Evolutionary conservation across 2,888 invertebrate genomes (phyloP).

Genomic region (Andrena dorsata): DNA sequence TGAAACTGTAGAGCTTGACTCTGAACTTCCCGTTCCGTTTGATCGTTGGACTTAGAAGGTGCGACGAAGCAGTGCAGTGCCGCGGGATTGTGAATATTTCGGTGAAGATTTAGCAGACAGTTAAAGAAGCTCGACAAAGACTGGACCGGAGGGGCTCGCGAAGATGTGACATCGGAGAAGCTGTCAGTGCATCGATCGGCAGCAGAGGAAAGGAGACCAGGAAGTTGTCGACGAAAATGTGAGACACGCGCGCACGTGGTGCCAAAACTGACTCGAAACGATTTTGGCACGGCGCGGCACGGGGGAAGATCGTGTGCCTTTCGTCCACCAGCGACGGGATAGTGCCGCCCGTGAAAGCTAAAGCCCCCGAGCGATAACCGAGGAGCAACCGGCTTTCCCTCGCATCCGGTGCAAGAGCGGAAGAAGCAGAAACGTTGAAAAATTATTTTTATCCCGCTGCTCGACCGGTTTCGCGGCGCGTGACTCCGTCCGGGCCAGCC

Average conservation of each 20-base stretch:
- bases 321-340: conserved; percentile 12
- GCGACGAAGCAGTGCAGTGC: conserved; percentile 1
- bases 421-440: conserved; percentile 49
- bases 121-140: background rate
- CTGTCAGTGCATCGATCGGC: background rate
- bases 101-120: background rate
- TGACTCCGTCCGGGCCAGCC: background rate
- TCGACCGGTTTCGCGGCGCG: background rate
- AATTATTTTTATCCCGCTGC: conserved; percentile 65
- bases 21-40: background rate
- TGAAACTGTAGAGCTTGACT: conserved; percentile 3
- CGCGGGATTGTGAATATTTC: background rate
- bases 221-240: conserved; percentile 46
- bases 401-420: conserved; percentile 57
- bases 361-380: background rate
- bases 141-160: background rate
- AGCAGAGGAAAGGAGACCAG: conserved; percentile 12
- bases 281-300: conserved; percentile 37
- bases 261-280: conserved; percentile 31
- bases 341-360: conserved; percentile 24
- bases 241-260: conserved; percentile 41
- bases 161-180: conserved; percentile 16
- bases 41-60: background rate
- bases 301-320: conserved; percentile 4
- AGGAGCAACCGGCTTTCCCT: conserved; percentile 17